Evolutionary conservation across 2,797 vertebrate genomes (phyloP).

Genomic region (Gastrophryne carolinensis): DNA sequence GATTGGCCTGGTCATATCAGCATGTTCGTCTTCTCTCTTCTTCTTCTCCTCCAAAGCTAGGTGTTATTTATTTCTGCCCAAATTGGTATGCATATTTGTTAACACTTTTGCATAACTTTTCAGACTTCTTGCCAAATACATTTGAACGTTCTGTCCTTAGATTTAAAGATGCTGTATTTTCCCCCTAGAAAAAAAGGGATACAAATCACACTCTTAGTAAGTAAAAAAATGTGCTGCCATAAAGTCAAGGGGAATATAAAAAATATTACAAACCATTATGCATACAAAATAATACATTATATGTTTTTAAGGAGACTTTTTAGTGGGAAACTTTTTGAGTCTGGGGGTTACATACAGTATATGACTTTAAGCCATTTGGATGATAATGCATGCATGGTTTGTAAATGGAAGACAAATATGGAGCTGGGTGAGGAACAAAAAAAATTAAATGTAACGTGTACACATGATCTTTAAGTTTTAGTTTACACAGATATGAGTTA

Average conservation of each 20-base stretch:
- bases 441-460: constrained; percentile 58
- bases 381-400: constrained; percentile 68
- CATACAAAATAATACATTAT: constrained; percentile 67
- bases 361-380: constrained; percentile 66
- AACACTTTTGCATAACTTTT: constrained; percentile 17
- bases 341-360: constrained; percentile 20
- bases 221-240: constrained; percentile 53
- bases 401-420: constrained; percentile 68
- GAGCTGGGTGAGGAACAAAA: constrained; percentile 54
- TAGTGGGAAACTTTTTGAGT: constrained; percentile 53
- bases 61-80: constrained; percentile 26
- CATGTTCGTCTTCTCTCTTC: background rate
- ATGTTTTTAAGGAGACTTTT: constrained; percentile 10
- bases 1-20: constrained; percentile 41
- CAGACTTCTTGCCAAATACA: background rate
- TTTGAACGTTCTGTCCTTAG: constrained; percentile 34
- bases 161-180: constrained; percentile 48
- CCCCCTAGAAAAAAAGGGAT: constrained; percentile 38
- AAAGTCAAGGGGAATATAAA: constrained; percentile 62
- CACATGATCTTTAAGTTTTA: constrained; percentile 53
- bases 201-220: constrained; percentile 40
- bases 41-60: constrained; percentile 24
- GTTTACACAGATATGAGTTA: constrained; percentile 50
- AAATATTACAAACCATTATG: constrained; percentile 61
- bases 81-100: constrained; percentile 51